phyloP scores from a whole-genome alignment of 1,140 invertebrate species.

The Cyclina sinensis region DNA sequence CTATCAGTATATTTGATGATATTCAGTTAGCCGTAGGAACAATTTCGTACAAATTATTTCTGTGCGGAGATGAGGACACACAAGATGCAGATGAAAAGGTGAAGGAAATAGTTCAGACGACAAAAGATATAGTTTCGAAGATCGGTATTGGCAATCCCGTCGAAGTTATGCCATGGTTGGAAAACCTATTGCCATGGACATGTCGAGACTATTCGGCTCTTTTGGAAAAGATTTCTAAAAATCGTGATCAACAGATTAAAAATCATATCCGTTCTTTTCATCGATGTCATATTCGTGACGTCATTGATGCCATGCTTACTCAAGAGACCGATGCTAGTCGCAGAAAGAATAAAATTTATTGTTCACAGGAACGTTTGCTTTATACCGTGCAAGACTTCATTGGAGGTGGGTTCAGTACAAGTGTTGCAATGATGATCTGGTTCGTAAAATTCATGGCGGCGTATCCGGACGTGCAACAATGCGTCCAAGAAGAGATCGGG shows the following conservation, averaged over 20 bases:
- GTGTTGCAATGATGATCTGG: conserved; percentile 94
- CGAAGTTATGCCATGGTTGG: conserved; percentile 70
- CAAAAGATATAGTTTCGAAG: conserved; percentile 43
- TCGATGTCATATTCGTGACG: neutral
- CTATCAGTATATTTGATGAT: neutral
- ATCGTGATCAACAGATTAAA: neutral
- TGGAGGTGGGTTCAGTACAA: conserved; percentile 78
- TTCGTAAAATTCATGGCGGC: conserved; percentile 93
- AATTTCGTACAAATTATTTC: neutral
- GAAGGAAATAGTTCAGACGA: neutral
- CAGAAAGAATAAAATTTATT: neutral
- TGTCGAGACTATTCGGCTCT: conserved; percentile 29
- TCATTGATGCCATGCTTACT: conserved; percentile 6
- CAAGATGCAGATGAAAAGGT: neutral
- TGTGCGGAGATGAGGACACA: neutral
- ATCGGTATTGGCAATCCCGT: conserved; percentile 57
- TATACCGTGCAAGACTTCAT: neutral
- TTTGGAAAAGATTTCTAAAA: neutral
- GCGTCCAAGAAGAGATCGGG: conserved; percentile 96
- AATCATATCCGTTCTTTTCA: neutral
- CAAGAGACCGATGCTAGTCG: neutral
- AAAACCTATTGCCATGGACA: conserved; percentile 57
- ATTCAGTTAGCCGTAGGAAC: neutral
- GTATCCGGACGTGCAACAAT: conserved; percentile 91
- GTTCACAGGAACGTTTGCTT: neutral